A percentile compares a stretch with the other conserved stretches of the same genome.
Evolutionary conservation across 2,888 invertebrate species (phyloP).

Genomic region (Tachina fera): DNA sequence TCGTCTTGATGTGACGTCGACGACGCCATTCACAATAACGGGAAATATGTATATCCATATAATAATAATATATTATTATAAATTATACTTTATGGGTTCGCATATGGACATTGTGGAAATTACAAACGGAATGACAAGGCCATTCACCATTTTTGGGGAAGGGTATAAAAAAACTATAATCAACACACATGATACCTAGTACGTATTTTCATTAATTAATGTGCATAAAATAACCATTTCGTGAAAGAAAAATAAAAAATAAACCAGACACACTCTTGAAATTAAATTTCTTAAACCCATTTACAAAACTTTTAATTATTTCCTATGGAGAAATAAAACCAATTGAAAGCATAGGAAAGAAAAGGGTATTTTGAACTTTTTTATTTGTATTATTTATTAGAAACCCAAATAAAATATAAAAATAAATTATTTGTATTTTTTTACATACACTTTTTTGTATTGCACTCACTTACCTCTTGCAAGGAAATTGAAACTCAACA

Average conservation of each 20-base stretch:
- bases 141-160: too few relatives aligned
- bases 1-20: too few relatives aligned
- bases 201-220: neutral
- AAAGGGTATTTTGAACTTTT: neutral
- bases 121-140: too few relatives aligned
- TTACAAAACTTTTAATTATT: neutral
- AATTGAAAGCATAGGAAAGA: neutral
- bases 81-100: too few relatives aligned
- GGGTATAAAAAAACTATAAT: neutral
- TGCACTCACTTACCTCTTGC: neutral
- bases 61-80: too few relatives aligned
- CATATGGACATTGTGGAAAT: too few relatives aligned
- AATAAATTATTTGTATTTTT: neutral
- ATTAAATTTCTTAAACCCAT: neutral
- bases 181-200: neutral
- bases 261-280: neutral
- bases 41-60: too few relatives aligned
- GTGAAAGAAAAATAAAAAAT: neutral
- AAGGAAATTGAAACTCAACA: neutral
- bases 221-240: neutral
- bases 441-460: neutral
- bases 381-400: neutral
- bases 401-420: neutral
- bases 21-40: too few relatives aligned
- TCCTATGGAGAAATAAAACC: neutral